A percentile compares a stretch with the other conserved stretches of the same genome.
These are phyloP conservation scores for Corapipo altera DNA, from an alignment of 2,113 vertebrate genomes.

Conservation along the genomic window DNA sequence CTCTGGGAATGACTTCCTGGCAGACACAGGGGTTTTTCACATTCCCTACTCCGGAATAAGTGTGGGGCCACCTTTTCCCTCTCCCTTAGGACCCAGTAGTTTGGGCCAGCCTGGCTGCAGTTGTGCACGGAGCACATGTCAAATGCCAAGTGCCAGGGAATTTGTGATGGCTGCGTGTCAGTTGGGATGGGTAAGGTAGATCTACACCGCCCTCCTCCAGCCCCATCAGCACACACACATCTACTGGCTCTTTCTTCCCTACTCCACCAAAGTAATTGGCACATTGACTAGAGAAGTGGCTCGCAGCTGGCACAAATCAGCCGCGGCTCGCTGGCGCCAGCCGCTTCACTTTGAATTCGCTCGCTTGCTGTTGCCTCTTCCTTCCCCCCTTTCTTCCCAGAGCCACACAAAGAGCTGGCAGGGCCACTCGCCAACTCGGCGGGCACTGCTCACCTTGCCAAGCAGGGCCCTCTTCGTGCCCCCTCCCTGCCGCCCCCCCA, in stretches of 20 bases:
- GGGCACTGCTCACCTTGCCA: neutral
- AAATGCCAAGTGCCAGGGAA: neutral
- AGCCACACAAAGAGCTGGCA: neutral
- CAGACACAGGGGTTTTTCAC: neutral
- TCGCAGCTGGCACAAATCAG: slow-evolving; percentile 33
- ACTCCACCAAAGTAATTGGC: neutral
- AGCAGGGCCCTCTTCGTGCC: neutral
- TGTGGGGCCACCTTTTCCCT: neutral
- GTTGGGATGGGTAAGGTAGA: neutral
- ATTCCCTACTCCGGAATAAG: neutral
- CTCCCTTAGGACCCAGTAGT: neutral
- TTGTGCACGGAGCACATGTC: neutral
- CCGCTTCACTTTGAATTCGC: neutral
- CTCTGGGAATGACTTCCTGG: neutral
- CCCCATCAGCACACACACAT: accelerated
- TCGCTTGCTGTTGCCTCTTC: neutral
- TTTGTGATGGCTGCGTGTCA: neutral
- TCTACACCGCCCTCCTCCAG: accelerated
- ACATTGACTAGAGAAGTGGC: neutral
- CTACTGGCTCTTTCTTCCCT: neutral
- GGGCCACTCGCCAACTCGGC: neutral
- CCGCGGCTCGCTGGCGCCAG: neutral
- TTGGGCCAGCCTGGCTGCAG: neutral
- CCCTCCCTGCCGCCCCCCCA: neutral
- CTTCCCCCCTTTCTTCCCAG: neutral